Evolutionary conservation across 2,113 vertebrate genomes (phyloP), one percentile per base, ranked within the genome.

Genomic region (Cavia aperea): DNA sequence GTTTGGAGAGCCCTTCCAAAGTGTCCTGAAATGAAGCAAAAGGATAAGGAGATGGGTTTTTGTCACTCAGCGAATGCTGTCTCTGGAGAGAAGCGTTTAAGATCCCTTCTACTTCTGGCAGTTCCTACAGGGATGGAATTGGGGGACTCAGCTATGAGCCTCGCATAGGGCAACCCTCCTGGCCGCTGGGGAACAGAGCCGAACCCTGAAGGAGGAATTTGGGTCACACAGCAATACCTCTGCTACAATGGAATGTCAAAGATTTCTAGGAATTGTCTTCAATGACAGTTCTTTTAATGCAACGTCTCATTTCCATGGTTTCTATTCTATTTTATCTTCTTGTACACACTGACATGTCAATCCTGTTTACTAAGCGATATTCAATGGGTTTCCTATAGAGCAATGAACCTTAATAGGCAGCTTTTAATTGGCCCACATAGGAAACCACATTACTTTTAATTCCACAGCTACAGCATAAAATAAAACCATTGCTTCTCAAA

Each of bases 361-460:
- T 97, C 96, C 95, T 97, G 97, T 98, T 98, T 98, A 97, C 97
- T 97, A 98, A 97, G 97, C 88, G 96, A 97, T 97, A 98, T 97
- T 97, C 98, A 97, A 97, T 94, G 93, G 94, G 96, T 96, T 97
- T 98, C 97, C 97, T 97, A 98, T 95, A 98, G 96, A 96, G 97
- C 97, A 97, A 97, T 97, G 96, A 98, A 97, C 92, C 96, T 97
- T 98, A 97, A 97, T 96, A 97, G 97, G 95, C 96, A 96, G 96
- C 96, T 98, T 97, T 98, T 98, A 98, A 98, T 97, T 98, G 97
- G 96, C 96, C 97, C 39, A 43, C 97, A 97, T 96, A 98, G 98
- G 98, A 98, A 98, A 97, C 91, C 95, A 95, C 97, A 98, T 98
- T 97, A 98, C 97, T 98, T 97, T 98, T 98, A 97, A 98, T 97